Conservation (phyloP, 2,113 vertebrate species). For the Megaceryle torquata region DNA sequence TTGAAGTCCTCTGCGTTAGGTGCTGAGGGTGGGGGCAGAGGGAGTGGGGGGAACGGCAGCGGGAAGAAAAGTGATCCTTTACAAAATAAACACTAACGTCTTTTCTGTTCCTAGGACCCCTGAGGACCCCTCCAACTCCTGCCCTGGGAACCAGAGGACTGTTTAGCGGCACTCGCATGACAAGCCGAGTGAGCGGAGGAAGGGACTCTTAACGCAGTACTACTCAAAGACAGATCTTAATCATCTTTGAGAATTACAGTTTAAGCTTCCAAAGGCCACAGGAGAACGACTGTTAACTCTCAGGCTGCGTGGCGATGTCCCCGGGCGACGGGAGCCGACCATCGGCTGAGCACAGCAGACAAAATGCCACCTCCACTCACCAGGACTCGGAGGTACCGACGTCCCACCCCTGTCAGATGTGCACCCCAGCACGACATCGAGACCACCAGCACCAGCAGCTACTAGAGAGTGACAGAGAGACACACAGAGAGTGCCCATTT, state of each 20-base stretch:
- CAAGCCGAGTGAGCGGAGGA: background rate
- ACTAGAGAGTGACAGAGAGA: background rate
- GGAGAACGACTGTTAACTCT: background rate
- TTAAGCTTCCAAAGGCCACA: background rate
- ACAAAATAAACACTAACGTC: background rate
- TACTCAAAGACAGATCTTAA: background rate
- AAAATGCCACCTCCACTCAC: background rate
- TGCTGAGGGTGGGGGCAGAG: background rate
- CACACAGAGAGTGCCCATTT: no score
- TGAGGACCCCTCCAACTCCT: background rate
- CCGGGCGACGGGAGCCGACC: background rate
- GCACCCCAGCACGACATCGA: no score
- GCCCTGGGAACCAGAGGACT: background rate
- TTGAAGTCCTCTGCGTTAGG: background rate
- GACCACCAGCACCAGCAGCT: accelerated
- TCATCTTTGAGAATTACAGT: background rate
- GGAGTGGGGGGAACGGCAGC: background rate
- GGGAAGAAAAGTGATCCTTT: background rate
- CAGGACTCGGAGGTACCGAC: background rate
- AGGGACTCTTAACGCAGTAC: background rate
- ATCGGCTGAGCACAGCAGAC: no score
- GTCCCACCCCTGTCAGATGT: background rate
- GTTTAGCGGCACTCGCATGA: background rate
- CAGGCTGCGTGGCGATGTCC: accelerated
- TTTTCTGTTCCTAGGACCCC: background rate